These are phyloP conservation scores for Physeter macrocephalus DNA, from an alignment of 2,113 vertebrate genomes.

Conservation along the genomic window DNA sequence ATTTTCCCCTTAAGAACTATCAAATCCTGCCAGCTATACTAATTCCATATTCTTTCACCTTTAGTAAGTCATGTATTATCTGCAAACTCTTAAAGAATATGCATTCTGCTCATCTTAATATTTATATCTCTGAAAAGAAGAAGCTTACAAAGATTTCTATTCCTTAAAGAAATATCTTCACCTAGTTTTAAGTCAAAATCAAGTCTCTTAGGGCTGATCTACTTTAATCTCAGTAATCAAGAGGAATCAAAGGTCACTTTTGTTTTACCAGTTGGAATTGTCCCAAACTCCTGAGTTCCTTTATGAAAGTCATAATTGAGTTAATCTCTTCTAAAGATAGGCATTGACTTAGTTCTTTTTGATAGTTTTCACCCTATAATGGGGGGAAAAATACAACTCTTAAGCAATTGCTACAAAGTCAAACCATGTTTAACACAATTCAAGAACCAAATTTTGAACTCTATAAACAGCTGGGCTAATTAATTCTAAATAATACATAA, in stretches of 20 bases:
- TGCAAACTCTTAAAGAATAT: constrained; percentile 32
- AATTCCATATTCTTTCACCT: background rate
- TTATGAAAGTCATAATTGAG: constrained; percentile 84
- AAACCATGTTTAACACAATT: background rate
- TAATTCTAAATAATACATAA: background rate
- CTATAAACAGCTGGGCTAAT: background rate
- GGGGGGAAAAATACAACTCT: background rate
- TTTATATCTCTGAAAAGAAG: constrained; percentile 40
- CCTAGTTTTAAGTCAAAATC: constrained; percentile 8
- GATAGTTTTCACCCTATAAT: constrained; percentile 81
- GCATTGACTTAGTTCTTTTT: constrained; percentile 77
- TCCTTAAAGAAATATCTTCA: constrained; percentile 45
- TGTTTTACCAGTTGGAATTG: constrained; percentile 89
- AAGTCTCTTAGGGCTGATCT: constrained; percentile 8
- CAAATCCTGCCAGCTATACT: background rate
- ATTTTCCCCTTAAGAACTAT: background rate
- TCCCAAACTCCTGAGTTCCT: constrained; percentile 85
- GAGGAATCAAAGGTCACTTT: constrained; percentile 27
- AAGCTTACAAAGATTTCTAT: constrained; percentile 13
- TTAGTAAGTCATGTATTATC: constrained; percentile 13
- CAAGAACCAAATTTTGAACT: background rate
- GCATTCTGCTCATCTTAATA: background rate
- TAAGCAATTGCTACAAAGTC: background rate
- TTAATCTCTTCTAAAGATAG: constrained; percentile 84
- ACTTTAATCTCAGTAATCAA: constrained; percentile 25